phyloP scores from a whole-genome alignment of 2,888 invertebrate genomes.

The Callosobruchus maculatus region DNA sequence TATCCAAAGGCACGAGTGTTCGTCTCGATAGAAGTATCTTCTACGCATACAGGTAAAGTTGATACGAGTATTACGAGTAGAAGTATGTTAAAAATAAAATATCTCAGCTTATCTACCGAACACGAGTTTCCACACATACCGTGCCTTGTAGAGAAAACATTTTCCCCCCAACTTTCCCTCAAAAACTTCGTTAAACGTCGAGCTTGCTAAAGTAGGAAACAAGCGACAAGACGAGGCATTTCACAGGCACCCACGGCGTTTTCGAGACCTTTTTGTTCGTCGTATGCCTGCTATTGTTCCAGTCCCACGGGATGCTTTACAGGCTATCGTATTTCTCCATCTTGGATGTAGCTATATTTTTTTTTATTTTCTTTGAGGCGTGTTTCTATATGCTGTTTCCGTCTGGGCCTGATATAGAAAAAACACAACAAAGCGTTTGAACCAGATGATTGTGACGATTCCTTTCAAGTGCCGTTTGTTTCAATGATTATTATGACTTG shows the following conservation, averaged over 20 bases:
- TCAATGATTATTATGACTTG: no score
- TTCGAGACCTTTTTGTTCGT: constrained; percentile 14
- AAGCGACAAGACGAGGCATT: neutral
- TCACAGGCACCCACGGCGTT: neutral
- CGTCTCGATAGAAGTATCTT: no score
- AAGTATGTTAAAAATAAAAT: no score
- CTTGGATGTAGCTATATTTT: neutral
- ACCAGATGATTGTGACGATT: no score
- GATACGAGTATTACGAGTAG: no score
- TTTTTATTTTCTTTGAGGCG: neutral
- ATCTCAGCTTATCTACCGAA: no score
- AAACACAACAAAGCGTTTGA: neutral
- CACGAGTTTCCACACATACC: no score
- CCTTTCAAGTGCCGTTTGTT: no score
- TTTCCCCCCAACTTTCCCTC: no score
- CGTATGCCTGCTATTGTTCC: constrained; percentile 15
- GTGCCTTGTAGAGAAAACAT: no score
- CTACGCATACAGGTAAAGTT: no score
- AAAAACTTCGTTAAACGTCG: neutral
- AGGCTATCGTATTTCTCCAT: constrained; percentile 16
- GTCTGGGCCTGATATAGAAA: neutral
- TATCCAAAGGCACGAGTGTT: no score
- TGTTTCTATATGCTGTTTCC: neutral
- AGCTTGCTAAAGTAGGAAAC: neutral
- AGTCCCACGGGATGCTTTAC: constrained; percentile 15